These are phyloP conservation scores for Pteromalus puparum DNA, from an alignment of 1,140 invertebrate species.

Conservation along the genomic window DNA sequence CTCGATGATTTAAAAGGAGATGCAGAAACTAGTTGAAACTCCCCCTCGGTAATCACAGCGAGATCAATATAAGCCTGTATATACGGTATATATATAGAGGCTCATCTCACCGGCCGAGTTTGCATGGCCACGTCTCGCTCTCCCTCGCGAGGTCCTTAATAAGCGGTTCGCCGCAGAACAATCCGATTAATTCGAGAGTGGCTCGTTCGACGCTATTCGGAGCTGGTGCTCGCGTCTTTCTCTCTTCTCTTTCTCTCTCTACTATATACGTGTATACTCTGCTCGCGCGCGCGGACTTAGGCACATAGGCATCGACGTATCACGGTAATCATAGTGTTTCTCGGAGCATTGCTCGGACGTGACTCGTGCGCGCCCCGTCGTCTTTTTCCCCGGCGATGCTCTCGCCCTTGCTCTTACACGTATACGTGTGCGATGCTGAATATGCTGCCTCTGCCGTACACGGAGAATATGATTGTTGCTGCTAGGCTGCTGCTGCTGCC, in stretches of 20 bases:
- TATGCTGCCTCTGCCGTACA: neutral
- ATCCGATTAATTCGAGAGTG: conserved; percentile 69
- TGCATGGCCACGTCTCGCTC: conserved; percentile 61
- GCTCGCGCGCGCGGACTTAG: conserved; percentile 58
- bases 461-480: neutral
- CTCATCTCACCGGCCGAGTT: conserved; percentile 56
- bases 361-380: conserved; percentile 54
- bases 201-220: conserved; percentile 44
- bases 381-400: no score
- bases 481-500: neutral
- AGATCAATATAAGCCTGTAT: conserved; percentile 59
- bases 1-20: conserved; percentile 63
- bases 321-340: conserved; percentile 71
- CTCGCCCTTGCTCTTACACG: neutral
- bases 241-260: conserved; percentile 49
- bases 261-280: neutral
- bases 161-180: conserved; percentile 70
- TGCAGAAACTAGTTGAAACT: conserved; percentile 59
- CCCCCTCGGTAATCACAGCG: conserved; percentile 60
- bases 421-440: neutral
- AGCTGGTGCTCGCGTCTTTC: conserved; percentile 44
- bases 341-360: conserved; percentile 67
- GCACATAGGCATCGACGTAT: conserved; percentile 59
- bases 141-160: conserved; percentile 61
- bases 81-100: neutral